Percentiles rank a stretch among this genome's conserved stretches.
Evolutionary conservation across 2,888 invertebrate genomes (phyloP).

Genomic region (Plebejus melissa): DNA sequence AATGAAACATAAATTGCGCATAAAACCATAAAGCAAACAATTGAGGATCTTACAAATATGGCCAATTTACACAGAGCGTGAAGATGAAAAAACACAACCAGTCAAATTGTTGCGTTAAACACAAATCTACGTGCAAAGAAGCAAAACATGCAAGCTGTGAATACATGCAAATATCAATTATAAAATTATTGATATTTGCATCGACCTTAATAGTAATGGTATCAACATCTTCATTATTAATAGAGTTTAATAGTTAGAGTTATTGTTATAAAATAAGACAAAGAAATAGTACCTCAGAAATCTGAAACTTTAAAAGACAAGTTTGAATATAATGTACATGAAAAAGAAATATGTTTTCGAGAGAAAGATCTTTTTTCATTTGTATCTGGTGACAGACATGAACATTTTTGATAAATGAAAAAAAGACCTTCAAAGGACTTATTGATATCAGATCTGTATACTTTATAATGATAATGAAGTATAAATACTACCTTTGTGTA

Average conservation of each 20-base stretch:
- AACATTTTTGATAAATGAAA: conserved; percentile 41
- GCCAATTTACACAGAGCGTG: conserved; percentile 59
- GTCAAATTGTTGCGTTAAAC: conserved; percentile 56
- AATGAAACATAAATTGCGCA: conserved; percentile 48
- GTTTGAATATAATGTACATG: conserved; percentile 55
- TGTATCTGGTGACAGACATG: background rate
- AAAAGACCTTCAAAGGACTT: conserved; percentile 48
- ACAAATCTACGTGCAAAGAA: conserved; percentile 60
- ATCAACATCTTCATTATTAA: conserved; percentile 58
- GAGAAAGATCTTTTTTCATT: conserved; percentile 59
- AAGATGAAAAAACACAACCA: conserved; percentile 68
- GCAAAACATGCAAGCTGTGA: conserved; percentile 60
- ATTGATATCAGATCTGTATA: conserved; percentile 12
- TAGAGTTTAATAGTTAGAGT: conserved; percentile 63
- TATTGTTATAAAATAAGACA: conserved; percentile 60
- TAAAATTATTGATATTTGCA: conserved; percentile 48
- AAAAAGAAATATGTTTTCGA: conserved; percentile 41
- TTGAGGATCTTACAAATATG: conserved; percentile 54
- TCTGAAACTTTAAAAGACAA: conserved; percentile 68
- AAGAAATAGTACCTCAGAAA: conserved; percentile 66
- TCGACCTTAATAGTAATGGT: conserved; percentile 44
- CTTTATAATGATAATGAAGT: conserved; percentile 51
- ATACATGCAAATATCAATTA: conserved; percentile 47
- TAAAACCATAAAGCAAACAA: conserved; percentile 58
- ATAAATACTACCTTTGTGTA: conserved; percentile 74